Base-by-base conservation (phyloP, 2,797 vertebrate species). In the Melopsittacus undulatus region DNA sequence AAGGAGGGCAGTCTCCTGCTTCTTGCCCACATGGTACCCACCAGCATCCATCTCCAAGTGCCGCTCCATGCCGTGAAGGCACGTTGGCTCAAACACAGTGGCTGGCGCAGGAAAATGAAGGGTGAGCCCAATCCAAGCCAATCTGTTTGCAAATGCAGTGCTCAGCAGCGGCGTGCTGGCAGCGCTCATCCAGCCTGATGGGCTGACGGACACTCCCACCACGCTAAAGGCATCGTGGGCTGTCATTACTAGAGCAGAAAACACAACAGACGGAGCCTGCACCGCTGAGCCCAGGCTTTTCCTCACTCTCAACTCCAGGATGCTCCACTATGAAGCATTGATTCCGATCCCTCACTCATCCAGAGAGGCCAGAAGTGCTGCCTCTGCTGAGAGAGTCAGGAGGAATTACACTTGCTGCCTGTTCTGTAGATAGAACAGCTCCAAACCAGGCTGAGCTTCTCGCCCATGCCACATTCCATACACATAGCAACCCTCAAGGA, bases 221-320 rank as follows among this genome's bases (percentile, higher is more conserved):
- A 45, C 3, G 5, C 64, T 93, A 66, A 93, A 95, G 95, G 42
- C 90, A 84, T 87, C 88, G 16, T 16, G 12, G 62, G 43, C 88
- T 89, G 89, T 90, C 64, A 45, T 89, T 92, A 94, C 59, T 63
- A 84, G 91, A 90, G 63, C 86, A 93, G 78, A 95, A 96, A 93
- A 72, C 61, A 75, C 72, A 90, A 66, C 91, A 94, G 86, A 89
- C 9, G 1, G 72, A 94, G 78, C 38, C 24, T 46, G 5, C 13
- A 18, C 64, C 3, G 0, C 29, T 3, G 4, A 89, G 82, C 21
- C 81, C 72, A 85, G 66, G 57, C 7, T 79, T 89, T 80, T 64
- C 11, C 74, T 85, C 42, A 27, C 42, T 94, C 22, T 0, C 49
- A 85, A 13, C 12, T 30, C 14, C 27, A 38, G 64, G 42, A 74